Base-by-base conservation (phyloP, 2,888 invertebrate genomes). In the Lithophane semibrunnea region DNA sequence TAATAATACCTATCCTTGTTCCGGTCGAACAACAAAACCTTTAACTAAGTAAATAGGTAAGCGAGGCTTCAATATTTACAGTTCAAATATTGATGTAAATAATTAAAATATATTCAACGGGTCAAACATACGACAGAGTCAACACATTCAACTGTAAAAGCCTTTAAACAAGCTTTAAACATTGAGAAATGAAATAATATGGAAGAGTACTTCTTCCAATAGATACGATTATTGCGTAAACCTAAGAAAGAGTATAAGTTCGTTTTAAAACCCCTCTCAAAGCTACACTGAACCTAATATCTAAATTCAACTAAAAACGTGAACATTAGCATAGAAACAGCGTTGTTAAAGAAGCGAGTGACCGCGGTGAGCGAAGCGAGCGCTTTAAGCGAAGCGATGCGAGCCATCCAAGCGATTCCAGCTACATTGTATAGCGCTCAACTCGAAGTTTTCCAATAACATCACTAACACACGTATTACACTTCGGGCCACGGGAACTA, bases 401-500 rank as follows among this genome's bases (percentile, higher is more conserved):
- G 60, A 86, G 78, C 77, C 73, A 47, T 24, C 58, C 76, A 61
- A 71, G 83, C 79, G 74, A 81, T 83, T 61, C 67, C 65, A 68
- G 83, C 84, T 83, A 83, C 90, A 90, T 90, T 88, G 90, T 90
- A 89, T 89, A 88, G 88, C 88, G 90, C 86, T 91, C 87, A 77
- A 64, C 84, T 86, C 84, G 71, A 92, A 92, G 89, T 92, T 92
- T 92, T 91, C 90, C 92, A 92, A 92, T 92, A 92, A 91, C 90
- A 88, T 81, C 86, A 84, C 86, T 84, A 75, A 86, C 81, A 75
- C 85, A 71, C 77, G 75, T 80, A 75, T 80, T 88, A 86, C 89
- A 89, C 82, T 86, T 71, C 75, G 29, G 82, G 88, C 84, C 88
- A 83, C 83, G 77, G 60, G 21, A 63, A 84, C 66, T 60, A 71